Evolutionary conservation across 2,113 vertebrate species (phyloP).

Genomic region (Gorsachius goisagi): DNA sequence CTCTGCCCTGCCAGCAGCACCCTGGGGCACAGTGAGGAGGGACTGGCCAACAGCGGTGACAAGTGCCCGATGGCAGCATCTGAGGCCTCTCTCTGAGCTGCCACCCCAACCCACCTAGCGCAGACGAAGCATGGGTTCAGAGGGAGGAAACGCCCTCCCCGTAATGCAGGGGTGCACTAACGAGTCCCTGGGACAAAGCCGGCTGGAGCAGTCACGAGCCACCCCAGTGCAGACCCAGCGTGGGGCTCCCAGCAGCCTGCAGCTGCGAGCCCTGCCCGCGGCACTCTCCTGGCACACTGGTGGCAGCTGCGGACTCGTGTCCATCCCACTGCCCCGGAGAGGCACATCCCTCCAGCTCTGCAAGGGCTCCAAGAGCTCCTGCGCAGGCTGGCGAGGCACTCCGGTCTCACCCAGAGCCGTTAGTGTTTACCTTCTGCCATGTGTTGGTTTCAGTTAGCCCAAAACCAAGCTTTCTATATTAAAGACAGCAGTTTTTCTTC

Average conservation of each 20-base stretch:
- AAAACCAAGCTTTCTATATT: not conserved
- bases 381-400: not conserved
- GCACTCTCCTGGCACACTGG: fast-evolving
- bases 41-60: too few species aligned
- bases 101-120: not conserved
- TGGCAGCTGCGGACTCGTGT: not conserved
- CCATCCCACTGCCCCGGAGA: not conserved
- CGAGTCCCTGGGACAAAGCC: not conserved
- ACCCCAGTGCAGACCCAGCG: not conserved
- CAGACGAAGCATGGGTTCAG: not conserved
- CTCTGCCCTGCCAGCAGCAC: not conserved
- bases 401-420: not conserved
- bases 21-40: not conserved
- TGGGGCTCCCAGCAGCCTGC: not conserved
- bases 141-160: not conserved
- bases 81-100: not conserved
- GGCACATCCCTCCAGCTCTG: not conserved
- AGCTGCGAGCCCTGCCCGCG: not conserved
- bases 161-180: not conserved
- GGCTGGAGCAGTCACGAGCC: fast-evolving
- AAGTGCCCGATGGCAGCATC: not conserved
- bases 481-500: constrained; percentile 5
- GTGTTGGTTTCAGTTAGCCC: not conserved
- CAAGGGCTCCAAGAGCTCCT: not conserved
- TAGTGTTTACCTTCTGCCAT: not conserved